phyloP scores from a whole-genome alignment of 2,888 invertebrate genomes.

The Dromius quadrimaculatus region DNA sequence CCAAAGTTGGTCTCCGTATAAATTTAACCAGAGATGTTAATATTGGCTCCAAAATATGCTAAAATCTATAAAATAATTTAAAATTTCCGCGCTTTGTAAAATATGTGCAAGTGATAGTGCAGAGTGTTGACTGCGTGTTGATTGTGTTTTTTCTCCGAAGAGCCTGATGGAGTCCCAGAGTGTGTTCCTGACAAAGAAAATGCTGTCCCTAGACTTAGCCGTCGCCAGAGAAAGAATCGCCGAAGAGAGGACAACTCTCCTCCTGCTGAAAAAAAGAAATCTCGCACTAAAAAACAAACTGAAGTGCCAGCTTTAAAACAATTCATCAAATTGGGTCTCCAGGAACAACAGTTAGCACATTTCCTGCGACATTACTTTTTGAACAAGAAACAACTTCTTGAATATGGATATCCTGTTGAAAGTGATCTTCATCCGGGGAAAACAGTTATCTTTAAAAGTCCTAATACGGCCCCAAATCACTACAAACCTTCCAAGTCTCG shows the following conservation, averaged over 20 bases:
- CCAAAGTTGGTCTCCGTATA: too few species aligned
- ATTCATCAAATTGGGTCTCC: slow-evolving; percentile 65
- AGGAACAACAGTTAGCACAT: slow-evolving; percentile 70
- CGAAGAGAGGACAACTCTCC: slow-evolving; percentile 59
- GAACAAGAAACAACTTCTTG: slow-evolving; percentile 72
- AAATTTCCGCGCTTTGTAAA: too few species aligned
- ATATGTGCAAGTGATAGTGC: not conserved
- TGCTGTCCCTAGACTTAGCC: slow-evolving; percentile 47
- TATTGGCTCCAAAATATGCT: too few species aligned
- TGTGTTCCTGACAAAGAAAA: slow-evolving; percentile 6
- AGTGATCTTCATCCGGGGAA: slow-evolving; percentile 72
- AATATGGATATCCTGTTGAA: slow-evolving; percentile 80
- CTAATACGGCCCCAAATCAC: slow-evolving; percentile 53
- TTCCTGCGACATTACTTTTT: slow-evolving; percentile 75
- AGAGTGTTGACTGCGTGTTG: not conserved
- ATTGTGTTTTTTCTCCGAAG: slow-evolving; percentile 3
- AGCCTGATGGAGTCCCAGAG: not conserved
- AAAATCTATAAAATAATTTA: too few species aligned
- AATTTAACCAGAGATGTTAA: too few species aligned
- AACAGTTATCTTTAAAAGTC: slow-evolving; percentile 73
- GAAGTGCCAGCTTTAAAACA: slow-evolving; percentile 59
- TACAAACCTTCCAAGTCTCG: slow-evolving; percentile 47
- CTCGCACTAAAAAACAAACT: slow-evolving; percentile 51
- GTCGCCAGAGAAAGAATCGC: slow-evolving; percentile 70
- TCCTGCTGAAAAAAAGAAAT: slow-evolving; percentile 59